Evolutionary conservation across 2,113 vertebrate species (phyloP).

Genomic region (Semnopithecus entellus): DNA sequence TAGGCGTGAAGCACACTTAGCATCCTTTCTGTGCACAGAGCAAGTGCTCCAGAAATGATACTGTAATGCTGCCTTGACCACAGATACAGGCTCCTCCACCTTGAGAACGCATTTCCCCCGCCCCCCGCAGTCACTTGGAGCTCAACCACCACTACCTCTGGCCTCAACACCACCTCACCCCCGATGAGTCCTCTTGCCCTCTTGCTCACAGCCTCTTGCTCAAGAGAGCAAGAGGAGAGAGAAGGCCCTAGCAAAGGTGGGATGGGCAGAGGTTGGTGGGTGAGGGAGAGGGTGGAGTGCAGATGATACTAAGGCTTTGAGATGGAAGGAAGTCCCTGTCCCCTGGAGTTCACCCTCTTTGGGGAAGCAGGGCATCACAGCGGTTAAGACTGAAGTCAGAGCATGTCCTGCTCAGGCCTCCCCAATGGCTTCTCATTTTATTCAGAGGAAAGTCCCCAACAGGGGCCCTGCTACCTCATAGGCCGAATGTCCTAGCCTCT

Average conservation of each 20-base stretch:
- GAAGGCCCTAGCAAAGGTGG: background rate
- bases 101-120: no score
- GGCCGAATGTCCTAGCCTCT: background rate
- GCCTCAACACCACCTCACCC: rapidly evolving
- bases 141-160: no score
- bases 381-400: background rate
- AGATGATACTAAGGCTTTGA: background rate
- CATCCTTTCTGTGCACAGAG: background rate
- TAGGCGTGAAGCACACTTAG: rapidly evolving
- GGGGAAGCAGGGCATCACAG: background rate
- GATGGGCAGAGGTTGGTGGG: background rate
- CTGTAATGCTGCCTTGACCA: rapidly evolving
- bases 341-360: background rate
- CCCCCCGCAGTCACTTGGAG: background rate
- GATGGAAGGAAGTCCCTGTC: background rate
- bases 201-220: no score
- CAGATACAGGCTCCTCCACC: background rate
- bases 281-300: no score
- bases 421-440: background rate
- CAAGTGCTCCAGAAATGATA: rapidly evolving
- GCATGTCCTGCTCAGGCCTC: no score
- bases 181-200: background rate
- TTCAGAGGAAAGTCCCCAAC: background rate
- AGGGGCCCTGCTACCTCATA: rapidly evolving
- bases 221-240: background rate